Percentiles rank a stretch among this genome's conserved stretches.
These are phyloP conservation scores for Mastomys natalensis DNA, from an alignment of 2,113 vertebrate genomes.

Conservation along the genomic window DNA sequence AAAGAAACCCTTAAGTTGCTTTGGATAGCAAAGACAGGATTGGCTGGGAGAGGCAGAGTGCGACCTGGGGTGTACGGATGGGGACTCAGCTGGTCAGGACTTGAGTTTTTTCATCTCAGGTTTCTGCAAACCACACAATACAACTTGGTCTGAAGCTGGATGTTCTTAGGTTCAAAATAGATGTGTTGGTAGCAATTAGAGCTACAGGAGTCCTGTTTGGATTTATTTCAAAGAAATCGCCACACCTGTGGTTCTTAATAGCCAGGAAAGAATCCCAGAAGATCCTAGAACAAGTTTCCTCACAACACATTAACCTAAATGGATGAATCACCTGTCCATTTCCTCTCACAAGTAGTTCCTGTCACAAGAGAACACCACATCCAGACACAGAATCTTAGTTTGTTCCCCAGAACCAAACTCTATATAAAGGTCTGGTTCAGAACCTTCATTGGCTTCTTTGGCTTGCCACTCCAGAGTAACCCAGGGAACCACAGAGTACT, in stretches of 20 bases:
- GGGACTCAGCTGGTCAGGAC: neutral
- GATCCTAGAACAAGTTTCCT: neutral
- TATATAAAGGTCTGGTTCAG: neutral
- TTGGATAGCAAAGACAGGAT: slow-evolving; percentile 18
- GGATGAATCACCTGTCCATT: neutral
- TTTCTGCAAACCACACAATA: neutral
- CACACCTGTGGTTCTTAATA: neutral
- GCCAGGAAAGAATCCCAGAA: neutral
- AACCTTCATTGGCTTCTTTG: neutral
- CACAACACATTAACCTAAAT: neutral
- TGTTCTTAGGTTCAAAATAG: neutral
- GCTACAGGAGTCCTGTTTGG: neutral
- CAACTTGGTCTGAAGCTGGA: neutral
- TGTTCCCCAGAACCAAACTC: neutral
- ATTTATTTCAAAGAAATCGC: neutral
- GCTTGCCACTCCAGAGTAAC: neutral
- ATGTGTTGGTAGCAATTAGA: neutral
- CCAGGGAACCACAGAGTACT: neutral
- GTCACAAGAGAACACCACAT: neutral
- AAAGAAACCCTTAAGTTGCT: neutral
- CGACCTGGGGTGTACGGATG: neutral
- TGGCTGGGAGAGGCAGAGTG: neutral
- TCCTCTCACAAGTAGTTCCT: neutral
- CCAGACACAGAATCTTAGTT: neutral
- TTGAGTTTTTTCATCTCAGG: neutral